Conservation (phyloP, 2,797 vertebrate species). For the Trachurus trachurus region DNA sequence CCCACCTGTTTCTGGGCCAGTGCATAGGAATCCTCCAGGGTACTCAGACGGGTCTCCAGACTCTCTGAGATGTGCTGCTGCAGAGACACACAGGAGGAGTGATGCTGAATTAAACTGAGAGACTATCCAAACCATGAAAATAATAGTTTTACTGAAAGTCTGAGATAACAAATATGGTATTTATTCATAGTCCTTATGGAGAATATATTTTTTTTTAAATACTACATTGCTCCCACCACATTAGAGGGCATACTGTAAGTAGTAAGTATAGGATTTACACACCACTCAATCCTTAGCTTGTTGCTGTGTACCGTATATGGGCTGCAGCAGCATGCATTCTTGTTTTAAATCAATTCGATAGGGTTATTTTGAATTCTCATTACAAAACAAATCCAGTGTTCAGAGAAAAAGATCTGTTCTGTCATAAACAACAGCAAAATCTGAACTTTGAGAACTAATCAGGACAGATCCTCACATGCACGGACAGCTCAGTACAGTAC, state of each 20-base stretch:
- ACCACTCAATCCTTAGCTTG: not conserved
- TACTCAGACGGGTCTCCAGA: slow-evolving; percentile 71
- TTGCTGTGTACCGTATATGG: not conserved
- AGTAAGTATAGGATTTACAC: not conserved
- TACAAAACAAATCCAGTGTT: not conserved
- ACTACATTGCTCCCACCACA: not conserved
- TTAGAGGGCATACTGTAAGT: too few species aligned
- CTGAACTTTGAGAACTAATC: not conserved
- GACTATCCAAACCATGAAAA: not conserved
- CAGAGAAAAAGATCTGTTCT: too few species aligned
- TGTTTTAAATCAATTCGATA: not conserved
- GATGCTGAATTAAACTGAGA: slow-evolving; percentile 8
- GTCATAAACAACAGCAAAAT: not conserved
- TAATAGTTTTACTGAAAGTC: not conserved
- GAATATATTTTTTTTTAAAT: not conserved
- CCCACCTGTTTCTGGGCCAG: slow-evolving; percentile 77
- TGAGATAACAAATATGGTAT: not conserved
- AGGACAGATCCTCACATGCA: not conserved
- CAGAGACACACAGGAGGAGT: slow-evolving; percentile 17
- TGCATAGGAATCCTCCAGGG: slow-evolving; percentile 72
- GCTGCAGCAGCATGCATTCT: not conserved
- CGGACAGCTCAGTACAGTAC: not conserved
- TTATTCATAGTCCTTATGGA: not conserved
- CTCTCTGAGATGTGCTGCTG: slow-evolving; percentile 64
- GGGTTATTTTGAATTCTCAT: not conserved